phyloP scores from a whole-genome alignment of 1,140 invertebrate species.

The Pteromalus puparum region DNA sequence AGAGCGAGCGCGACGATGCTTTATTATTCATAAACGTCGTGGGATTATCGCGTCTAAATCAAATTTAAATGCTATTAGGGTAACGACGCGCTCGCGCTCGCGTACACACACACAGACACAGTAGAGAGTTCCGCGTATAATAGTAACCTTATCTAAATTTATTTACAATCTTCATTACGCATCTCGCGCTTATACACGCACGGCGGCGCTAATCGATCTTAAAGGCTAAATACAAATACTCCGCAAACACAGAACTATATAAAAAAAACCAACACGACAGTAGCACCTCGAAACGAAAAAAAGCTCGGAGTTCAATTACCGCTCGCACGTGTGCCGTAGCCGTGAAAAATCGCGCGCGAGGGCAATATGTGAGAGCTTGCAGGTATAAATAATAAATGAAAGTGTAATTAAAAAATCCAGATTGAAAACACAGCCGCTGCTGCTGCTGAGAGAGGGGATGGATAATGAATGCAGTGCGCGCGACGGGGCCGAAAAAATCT shows the following conservation, averaged over 20 bases:
- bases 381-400: slow-evolving; percentile 29
- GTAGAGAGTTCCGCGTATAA: neutral
- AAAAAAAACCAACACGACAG: no score
- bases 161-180: no score
- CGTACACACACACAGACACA: no score
- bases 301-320: neutral
- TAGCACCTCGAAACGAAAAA: neutral
- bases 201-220: no score
- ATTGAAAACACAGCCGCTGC: neutral
- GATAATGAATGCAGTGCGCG: slow-evolving; percentile 3
- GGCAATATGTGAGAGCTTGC: neutral
- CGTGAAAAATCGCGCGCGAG: neutral
- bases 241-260: no score
- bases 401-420: slow-evolving; percentile 32
- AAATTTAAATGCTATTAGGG: slow-evolving; percentile 30
- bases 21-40: slow-evolving; percentile 29
- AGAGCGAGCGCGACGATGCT: neutral
- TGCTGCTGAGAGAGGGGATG: neutral
- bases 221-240: no score
- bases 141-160: no score
- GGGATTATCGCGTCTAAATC: slow-evolving; percentile 17
- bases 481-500: neutral
- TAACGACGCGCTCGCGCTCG: neutral
- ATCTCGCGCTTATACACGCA: no score
- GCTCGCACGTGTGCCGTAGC: neutral